Evolutionary conservation across 37 sponge, comb jelly and placozoan species (phyloP), one percentile per base, ranked within the genome.

Genomic region (Petrosia ficiformis): DNA sequence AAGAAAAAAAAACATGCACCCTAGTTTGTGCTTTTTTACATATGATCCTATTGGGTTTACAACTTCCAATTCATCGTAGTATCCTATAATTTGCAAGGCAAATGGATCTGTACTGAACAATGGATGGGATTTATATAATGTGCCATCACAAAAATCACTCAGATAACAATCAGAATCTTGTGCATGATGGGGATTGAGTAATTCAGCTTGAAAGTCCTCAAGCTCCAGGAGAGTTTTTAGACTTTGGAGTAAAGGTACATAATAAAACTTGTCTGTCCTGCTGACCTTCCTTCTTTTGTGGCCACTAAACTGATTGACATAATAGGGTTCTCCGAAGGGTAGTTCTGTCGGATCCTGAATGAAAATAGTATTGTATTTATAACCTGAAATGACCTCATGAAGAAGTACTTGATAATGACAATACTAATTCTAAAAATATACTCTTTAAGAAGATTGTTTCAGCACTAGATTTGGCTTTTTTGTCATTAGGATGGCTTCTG

Each of bases 131-230:
- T 36, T 69, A 54, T 39, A 70, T 24, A 36, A 22, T 43, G 72
- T 24, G 37, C 80, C 80, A 80, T 80, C 80, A 71, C 80, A 71
- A 43, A 80, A 80, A 35, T 80, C 80, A 21, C 41, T 25, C 30
- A 77, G 59, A 11, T 2, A 4, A 67, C 37, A 24, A 35, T 65
- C 32, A 31, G 39, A 28, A 44, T 41, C 31, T 2, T n/a, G 14
- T 2, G 68, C 25, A 66, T 34, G 43, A 32, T 71, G 72, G 52
- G 78, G 78, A 66, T 77, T 67, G 54, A 65, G 11, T 67, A 77
- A 56, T 39, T 77, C 78, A 14, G 67, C 78, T 26, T 41, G 78
- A 66, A 65, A 30, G 33, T 77, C 78, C 19, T 48, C 56, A 14
- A 75, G 39, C 1, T 34, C 30, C 35, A 75, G 32, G 38, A 75